Evolutionary conservation across 2,113 vertebrate genomes (phyloP).

Genomic region (Epinephelus lanceolatus): DNA sequence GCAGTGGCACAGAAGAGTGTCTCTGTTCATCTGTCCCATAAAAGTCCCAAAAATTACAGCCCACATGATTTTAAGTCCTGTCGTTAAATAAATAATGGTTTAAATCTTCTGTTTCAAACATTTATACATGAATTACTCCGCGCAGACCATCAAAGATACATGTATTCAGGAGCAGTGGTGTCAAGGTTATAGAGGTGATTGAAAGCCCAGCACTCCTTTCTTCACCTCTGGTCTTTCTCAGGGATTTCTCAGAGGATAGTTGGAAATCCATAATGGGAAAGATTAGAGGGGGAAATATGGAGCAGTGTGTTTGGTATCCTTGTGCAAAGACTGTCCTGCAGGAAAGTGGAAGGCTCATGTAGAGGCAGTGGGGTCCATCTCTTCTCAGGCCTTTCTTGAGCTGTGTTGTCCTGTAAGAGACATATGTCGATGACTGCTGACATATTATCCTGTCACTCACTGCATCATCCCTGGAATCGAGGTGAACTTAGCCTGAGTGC

Average conservation of each 20-base stretch:
- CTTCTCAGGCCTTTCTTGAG: background rate
- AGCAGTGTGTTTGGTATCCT: background rate
- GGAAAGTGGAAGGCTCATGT: background rate
- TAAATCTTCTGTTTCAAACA: background rate
- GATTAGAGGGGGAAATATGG: background rate
- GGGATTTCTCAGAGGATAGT: background rate
- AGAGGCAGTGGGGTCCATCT: background rate
- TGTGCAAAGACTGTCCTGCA: background rate
- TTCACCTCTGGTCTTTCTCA: background rate
- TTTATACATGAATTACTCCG: background rate
- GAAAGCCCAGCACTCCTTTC: background rate
- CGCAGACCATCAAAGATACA: background rate
- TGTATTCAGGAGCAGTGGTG: background rate
- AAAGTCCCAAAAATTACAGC: background rate
- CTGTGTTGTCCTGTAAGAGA: conserved; percentile 2
- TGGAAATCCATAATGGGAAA: background rate
- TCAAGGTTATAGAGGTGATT: background rate
- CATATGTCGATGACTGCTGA: background rate
- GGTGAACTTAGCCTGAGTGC: conserved; percentile 21
- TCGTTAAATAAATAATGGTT: background rate
- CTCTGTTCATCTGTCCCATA: background rate
- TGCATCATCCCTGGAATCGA: background rate
- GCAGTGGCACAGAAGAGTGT: too few species aligned
- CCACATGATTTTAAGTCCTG: background rate
- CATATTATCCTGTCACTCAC: background rate